Evolutionary conservation across 2,797 vertebrate genomes (phyloP), one percentile per base, ranked within the genome.

Genomic region (Nasua narica): DNA sequence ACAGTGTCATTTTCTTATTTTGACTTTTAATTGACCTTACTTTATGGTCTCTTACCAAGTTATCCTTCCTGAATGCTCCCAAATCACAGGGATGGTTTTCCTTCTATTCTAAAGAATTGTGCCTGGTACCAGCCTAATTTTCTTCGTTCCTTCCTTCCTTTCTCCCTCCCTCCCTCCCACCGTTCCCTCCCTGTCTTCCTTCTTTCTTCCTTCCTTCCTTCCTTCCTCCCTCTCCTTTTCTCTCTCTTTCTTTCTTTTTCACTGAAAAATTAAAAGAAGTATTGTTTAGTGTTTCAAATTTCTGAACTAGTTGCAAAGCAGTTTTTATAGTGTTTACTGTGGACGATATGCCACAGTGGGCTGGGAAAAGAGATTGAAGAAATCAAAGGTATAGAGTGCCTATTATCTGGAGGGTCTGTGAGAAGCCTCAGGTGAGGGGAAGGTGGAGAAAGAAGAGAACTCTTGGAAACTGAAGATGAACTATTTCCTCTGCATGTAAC

Each of bases 241-340:
- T 60, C 12, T 79, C 58, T 78, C 37, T 77, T 21, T 92, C 54
- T 67, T 48, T 40, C 54, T 85, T 32, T 56, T 72, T 92, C 67
- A 54, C 43, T n/a, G 62, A n/a, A 70, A 25, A 67, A 78, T 60
- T 90, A 85, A 88, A 92, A 86, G 35, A 85, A 50, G 9, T 87
- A n/a, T 84, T 48, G 90, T 84, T 76, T 87, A 87, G 60, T 89
- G 37, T 90, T 74, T 96, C 19, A 90, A 65, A 83, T 78, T 69
- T 90, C 46, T 84, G 62, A 92, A 95, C 67, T 19, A 27, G 23
- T 77, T 76, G 76, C 12, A 27, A 43, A 88, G 84, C 37, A 77
- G 23, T 84, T 87, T 85, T 89, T 58, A 21, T 25, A 78, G 9
- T 58, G 32, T 32, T 23, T 77, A 14, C 25, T 79, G 23, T 19